Conservation (phyloP, 2,888 invertebrate genomes). For the Eristalinus aeneus region DNA sequence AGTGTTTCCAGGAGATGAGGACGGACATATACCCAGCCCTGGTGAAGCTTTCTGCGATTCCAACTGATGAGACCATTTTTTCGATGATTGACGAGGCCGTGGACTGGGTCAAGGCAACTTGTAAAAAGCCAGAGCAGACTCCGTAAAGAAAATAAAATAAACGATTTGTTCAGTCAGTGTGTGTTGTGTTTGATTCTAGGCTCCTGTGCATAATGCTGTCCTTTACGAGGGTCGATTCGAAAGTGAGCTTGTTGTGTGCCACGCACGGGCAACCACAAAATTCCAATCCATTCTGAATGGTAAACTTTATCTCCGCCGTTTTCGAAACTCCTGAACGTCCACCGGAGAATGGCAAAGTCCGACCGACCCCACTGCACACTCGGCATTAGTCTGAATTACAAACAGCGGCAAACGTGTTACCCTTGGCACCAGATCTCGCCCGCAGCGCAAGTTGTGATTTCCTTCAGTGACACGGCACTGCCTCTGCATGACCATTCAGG, state of each 20-base stretch:
- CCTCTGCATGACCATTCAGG: neutral
- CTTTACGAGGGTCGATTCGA: too few relatives aligned
- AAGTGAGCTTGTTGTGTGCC: too few relatives aligned
- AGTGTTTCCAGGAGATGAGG: neutral
- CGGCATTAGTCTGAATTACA: neutral
- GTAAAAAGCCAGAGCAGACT: too few relatives aligned
- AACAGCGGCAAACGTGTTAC: conserved; percentile 29
- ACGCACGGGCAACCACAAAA: too few relatives aligned
- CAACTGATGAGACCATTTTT: neutral
- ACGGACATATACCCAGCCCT: neutral
- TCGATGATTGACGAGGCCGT: neutral
- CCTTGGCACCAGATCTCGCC: conserved; percentile 40
- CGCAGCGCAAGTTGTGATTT: conserved; percentile 28
- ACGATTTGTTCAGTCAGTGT: too few relatives aligned
- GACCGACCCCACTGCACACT: conserved; percentile 22
- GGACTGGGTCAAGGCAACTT: neutral
- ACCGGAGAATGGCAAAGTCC: neutral
- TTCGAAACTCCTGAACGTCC: too few relatives aligned
- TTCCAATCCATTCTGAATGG: too few relatives aligned
- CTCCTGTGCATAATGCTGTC: too few relatives aligned
- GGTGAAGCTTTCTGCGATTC: neutral
- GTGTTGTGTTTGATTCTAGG: too few relatives aligned
- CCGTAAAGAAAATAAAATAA: too few relatives aligned
- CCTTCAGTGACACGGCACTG: conserved; percentile 25
- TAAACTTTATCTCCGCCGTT: too few relatives aligned